phyloP scores from a whole-genome alignment of 2,797 vertebrate genomes.

The Columba guinea region DNA sequence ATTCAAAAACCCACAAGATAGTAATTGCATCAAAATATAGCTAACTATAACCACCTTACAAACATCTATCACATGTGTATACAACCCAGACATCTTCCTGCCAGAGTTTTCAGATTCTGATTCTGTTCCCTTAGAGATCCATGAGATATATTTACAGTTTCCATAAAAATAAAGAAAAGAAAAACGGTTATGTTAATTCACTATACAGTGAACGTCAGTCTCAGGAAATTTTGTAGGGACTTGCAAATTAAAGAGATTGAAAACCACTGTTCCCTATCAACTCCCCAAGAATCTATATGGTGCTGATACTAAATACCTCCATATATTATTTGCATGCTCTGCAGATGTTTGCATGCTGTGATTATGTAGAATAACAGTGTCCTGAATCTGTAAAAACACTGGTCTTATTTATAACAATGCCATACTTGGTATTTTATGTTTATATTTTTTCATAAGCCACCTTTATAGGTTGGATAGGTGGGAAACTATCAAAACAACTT shows the following conservation, averaged over 20 bases:
- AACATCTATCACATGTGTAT: background rate
- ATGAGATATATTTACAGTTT: background rate
- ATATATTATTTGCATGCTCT: slow-evolving; percentile 35
- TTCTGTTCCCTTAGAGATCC: background rate
- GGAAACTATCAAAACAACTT: slow-evolving; percentile 23
- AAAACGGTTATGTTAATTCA: background rate
- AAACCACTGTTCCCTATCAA: background rate
- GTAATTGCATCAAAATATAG: background rate
- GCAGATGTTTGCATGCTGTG: slow-evolving; percentile 41
- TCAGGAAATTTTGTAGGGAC: background rate
- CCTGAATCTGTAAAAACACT: slow-evolving; percentile 13
- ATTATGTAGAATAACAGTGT: slow-evolving; percentile 33
- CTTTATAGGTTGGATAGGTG: slow-evolving; percentile 14
- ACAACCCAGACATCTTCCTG: background rate
- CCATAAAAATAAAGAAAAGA: background rate
- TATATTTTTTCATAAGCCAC: slow-evolving; percentile 28
- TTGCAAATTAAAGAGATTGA: slow-evolving; percentile 15
- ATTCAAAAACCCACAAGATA: background rate
- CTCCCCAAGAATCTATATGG: slow-evolving; percentile 33
- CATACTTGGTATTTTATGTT: slow-evolving; percentile 23
- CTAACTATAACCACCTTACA: background rate
- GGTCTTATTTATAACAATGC: slow-evolving; percentile 36
- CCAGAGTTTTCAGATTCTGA: background rate
- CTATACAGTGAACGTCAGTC: background rate
- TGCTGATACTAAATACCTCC: slow-evolving; percentile 8